phyloP scores from a whole-genome alignment of 2,113 vertebrate genomes.

The Barbus barbus region DNA sequence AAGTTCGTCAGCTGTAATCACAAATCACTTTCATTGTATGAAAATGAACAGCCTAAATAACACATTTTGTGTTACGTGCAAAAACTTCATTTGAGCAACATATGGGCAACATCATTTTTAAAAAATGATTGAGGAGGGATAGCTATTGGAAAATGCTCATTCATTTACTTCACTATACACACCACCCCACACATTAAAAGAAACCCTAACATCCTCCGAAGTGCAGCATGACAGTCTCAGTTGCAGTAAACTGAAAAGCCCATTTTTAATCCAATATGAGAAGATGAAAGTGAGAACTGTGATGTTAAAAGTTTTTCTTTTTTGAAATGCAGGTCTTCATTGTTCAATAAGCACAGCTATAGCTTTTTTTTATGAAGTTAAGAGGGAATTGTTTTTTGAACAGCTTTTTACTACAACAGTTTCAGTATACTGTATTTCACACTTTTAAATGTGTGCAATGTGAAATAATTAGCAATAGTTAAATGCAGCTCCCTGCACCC shows the following conservation, averaged over 20 bases:
- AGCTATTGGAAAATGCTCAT: background rate
- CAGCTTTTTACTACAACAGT: conserved; percentile 5
- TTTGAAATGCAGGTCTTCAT: background rate
- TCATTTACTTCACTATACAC: background rate
- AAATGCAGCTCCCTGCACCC: conserved; percentile 36
- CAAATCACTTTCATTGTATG: too few species aligned
- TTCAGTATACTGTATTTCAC: conserved; percentile 37
- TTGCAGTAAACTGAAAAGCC: background rate
- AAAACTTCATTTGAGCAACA: background rate
- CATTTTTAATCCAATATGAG: background rate
- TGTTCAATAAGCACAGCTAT: conserved; percentile 26
- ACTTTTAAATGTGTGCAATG: conserved; percentile 19
- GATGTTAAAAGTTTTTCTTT: conserved; percentile 9
- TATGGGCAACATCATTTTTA: background rate
- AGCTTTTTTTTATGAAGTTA: background rate
- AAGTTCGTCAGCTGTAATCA: background rate
- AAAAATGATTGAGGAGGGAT: background rate
- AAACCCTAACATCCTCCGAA: background rate
- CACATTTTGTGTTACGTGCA: background rate
- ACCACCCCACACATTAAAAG: background rate
- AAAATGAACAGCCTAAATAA: background rate
- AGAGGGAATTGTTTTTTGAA: background rate
- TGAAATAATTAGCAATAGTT: conserved; percentile 34
- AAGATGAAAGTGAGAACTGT: conserved; percentile 28
- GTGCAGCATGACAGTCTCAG: background rate